Conservation (phyloP, 2,888 invertebrate species). For the Metalampra italica region DNA sequence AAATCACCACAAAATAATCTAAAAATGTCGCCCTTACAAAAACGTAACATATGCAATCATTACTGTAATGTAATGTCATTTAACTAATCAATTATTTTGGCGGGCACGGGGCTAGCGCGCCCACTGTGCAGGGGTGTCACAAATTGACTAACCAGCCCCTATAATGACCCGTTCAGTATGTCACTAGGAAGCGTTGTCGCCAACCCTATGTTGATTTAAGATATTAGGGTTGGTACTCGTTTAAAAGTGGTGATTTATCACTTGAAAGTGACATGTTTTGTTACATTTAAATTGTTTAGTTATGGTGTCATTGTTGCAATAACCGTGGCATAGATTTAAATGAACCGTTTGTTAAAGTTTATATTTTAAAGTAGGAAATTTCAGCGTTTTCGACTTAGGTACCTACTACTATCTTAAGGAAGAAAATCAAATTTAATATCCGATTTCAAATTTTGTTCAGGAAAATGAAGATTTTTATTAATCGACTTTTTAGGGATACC, state of each 20-base stretch:
- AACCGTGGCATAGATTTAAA: not conserved
- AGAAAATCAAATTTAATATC: too few species aligned
- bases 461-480: too few species aligned
- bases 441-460: too few species aligned
- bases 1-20: constrained; percentile 35
- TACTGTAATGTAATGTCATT: constrained; percentile 66
- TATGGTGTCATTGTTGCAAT: constrained; percentile 16
- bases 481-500: too few species aligned
- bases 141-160: constrained; percentile 68
- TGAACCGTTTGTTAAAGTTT: too few species aligned
- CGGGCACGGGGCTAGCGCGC: constrained; percentile 24
- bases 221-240: constrained; percentile 39
- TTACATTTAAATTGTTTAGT: constrained; percentile 27
- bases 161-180: constrained; percentile 42
- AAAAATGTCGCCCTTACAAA: constrained; percentile 25
- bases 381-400: too few species aligned
- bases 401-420: too few species aligned
- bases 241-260: constrained; percentile 53
- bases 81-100: constrained; percentile 70
- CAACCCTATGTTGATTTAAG: constrained; percentile 58
- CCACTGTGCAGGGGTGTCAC: constrained; percentile 44
- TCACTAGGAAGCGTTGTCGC: constrained; percentile 28
- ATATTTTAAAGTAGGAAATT: too few species aligned
- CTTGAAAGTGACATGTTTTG: constrained; percentile 51
- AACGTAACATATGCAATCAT: constrained; percentile 70